Evolutionary conservation across 1,140 invertebrate species (phyloP), one percentile per base, ranked within the genome.

Genomic region (Homarus americanus): DNA sequence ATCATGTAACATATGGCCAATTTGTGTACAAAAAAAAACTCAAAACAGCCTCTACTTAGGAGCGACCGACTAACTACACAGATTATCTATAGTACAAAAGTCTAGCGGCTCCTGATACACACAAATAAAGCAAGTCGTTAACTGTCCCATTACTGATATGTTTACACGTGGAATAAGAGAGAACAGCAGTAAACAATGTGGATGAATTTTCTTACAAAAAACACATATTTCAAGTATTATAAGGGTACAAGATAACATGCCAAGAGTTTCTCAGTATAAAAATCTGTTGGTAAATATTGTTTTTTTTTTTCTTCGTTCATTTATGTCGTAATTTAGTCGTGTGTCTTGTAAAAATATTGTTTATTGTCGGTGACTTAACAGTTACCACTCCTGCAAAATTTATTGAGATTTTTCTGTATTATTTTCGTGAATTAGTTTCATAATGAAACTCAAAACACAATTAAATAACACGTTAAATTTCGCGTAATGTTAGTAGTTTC

Each of bases 51-150:
- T 40, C 32, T 36, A 1, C 24, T 15, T 2, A 28, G 40, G 5
- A 38, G 34, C 28, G 24, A 34, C 32, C 24, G 15, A 38, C 0
- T 17, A 28, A 12, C 32, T 36, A 38, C 40, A 34, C 1, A 20
- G 1, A 38, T 12, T 34, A 4, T 38, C 28, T 7, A 38, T 4
- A 75, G 73, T 24, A 75, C 32, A 75, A 32, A 38, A 40, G 36
- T 17, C 15, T 75, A 15, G 34, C 10, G 28, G 28, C 32, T 36
- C 40, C 44, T 20, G 17, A 15, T 12, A 58, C 53, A 58, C 0
- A 69, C 63, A 69, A 69, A 69, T 69, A 69, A 69, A 69, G 63
- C 63, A 69, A 69, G 63, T 69, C n/a, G 5, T 69, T 69, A 69
- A 32, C 63, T 28, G 63, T 69, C 32, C n/a, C 63, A 69, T 3